Evolutionary conservation across 1,140 invertebrate genomes (phyloP), one percentile per base, ranked within the genome.

Genomic region (Neuroterus valhalla): DNA sequence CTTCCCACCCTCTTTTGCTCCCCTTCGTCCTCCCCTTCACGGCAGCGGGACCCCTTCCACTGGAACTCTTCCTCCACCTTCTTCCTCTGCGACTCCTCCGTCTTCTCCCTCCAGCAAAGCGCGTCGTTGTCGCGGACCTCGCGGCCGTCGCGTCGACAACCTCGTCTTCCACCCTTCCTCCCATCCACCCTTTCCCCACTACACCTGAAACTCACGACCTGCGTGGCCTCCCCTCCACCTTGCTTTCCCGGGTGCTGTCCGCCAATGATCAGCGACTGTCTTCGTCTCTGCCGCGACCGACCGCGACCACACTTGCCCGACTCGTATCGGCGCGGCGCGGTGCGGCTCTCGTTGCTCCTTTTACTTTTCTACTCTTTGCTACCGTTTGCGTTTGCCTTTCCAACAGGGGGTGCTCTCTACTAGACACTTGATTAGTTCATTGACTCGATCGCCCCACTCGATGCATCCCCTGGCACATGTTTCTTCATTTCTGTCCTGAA

Each of bases 261-360:
- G 81, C 88, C 88, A 89, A 89, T 89, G 87, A 89, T 89, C 86
- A 83, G 81, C 85, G 82, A 83, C 82, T 88, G 86, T 89, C 86
- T 88, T 76, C 75, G 76, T 72, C 23, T 74, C 68, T 77, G 78
- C 66, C 31, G 70, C 62, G 12, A 14, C 21, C 50, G 21, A 62
- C 12, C 80, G 77, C n/a, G n/a, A n/a, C n/a, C n/a, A n/a, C n/a
- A n/a, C n/a, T n/a, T n/a, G 50, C 78, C 78, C 78, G 75, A 79
- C 71, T 75, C n/a, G n/a, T n/a, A n/a, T n/a, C n/a, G n/a, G n/a
- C n/a, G n/a, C n/a, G n/a, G n/a, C n/a, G n/a, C n/a, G n/a, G n/a
- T n/a, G n/a, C n/a, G n/a, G n/a, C n/a, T n/a, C n/a, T n/a, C n/a
- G n/a, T n/a, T n/a, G n/a, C 48, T 38, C 71, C 44, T 70, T 38